A percentile compares a stretch with the other conserved stretches of the same genome.
These are phyloP conservation scores for Cochlearius cochlearius DNA, from an alignment of 2,113 vertebrate genomes.

Conservation along the genomic window DNA sequence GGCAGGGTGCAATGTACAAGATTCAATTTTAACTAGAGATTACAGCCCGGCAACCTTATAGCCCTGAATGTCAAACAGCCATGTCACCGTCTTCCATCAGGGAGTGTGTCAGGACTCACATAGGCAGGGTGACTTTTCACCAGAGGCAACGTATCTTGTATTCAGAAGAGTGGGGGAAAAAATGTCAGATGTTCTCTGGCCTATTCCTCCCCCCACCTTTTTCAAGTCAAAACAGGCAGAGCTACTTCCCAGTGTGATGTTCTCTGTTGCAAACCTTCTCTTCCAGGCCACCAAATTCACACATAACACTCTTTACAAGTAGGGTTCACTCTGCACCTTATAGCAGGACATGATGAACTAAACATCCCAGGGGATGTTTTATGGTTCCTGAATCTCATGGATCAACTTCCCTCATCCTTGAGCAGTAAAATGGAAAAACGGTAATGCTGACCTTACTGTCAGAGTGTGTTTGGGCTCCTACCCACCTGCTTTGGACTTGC, in stretches of 20 bases:
- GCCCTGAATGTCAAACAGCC: conserved; percentile 71
- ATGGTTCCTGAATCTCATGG: background rate
- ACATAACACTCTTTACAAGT: background rate
- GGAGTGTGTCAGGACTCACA: conserved; percentile 49
- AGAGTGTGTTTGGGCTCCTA: conserved; percentile 20
- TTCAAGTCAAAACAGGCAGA: conserved; percentile 7
- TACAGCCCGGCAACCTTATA: conserved; percentile 64
- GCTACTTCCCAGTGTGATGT: background rate
- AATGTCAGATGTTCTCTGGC: background rate
- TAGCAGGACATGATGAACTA: background rate
- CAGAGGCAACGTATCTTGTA: conserved; percentile 46
- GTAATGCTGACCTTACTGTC: conserved; percentile 47
- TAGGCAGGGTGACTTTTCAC: conserved; percentile 58
- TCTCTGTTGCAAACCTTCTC: background rate
- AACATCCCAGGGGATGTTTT: background rate
- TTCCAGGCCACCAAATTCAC: conserved; percentile 3
- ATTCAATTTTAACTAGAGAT: conserved; percentile 77
- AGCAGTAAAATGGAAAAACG: conserved; percentile 42
- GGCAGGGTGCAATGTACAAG: conserved; percentile 61
- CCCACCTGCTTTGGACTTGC: conserved; percentile 26
- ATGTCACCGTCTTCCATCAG: conserved; percentile 67
- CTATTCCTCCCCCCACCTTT: background rate
- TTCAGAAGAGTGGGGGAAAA: conserved; percentile 1
- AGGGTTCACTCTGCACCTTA: background rate
- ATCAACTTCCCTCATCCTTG: conserved; percentile 19